A percentile compares a stretch with the other conserved stretches of the same genome.
These are phyloP conservation scores for Dysmachus trigonus DNA, from an alignment of 2,888 invertebrate species.

Conservation along the genomic window DNA sequence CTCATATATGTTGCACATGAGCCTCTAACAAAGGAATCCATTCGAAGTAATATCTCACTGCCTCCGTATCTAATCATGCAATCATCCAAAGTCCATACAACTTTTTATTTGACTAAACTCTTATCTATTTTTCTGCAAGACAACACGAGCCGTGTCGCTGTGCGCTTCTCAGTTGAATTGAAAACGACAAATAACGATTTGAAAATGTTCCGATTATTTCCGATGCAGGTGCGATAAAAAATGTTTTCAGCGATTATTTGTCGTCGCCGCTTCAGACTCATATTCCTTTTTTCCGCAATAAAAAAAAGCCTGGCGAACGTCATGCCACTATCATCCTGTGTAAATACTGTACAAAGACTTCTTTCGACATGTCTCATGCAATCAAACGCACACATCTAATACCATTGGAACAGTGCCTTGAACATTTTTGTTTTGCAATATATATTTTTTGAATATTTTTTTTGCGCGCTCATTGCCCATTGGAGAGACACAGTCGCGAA, in stretches of 20 bases:
- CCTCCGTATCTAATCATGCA: constrained; percentile 20
- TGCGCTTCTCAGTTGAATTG: neutral
- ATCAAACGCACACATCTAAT: constrained; percentile 1
- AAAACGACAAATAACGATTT: constrained; percentile 24
- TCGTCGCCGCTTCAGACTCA: neutral
- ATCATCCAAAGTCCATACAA: constrained; percentile 21
- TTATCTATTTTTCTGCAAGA: constrained; percentile 20
- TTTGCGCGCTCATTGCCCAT: neutral
- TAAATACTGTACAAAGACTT: neutral
- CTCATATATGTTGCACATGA: neutral
- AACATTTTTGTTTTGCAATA: constrained; percentile 8
- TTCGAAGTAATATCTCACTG: constrained; percentile 7
- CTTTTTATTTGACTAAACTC: constrained; percentile 10
- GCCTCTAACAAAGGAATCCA: neutral
- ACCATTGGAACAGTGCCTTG: constrained; percentile 10
- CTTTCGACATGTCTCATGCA: neutral
- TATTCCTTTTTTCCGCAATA: neutral
- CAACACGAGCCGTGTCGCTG: neutral
- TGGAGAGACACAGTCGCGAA: neutral
- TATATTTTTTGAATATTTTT: neutral
- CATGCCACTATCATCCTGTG: neutral
- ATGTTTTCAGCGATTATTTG: constrained; percentile 15
- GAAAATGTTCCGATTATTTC: neutral
- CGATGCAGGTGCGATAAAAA: neutral
- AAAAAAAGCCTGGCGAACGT: neutral